phyloP scores from a whole-genome alignment of 2,797 vertebrate species.

The Sardinella longiceps region DNA sequence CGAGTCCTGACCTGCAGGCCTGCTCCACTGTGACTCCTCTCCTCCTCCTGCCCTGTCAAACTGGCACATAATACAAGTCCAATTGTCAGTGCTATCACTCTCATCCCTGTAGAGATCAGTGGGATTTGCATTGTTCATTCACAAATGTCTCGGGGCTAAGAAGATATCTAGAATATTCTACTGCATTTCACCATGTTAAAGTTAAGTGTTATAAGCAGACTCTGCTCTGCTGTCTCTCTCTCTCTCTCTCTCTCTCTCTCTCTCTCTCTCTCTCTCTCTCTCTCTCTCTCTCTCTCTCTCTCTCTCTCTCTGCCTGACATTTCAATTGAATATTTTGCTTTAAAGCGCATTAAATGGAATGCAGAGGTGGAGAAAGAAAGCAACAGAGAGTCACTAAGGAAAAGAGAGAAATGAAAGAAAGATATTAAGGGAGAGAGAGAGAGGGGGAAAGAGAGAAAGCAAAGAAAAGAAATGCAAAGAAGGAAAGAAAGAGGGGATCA shows the following conservation, averaged over 20 bases:
- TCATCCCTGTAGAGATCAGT: conserved; percentile 56
- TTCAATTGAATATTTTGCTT: conserved; percentile 53
- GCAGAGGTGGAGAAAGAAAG: conserved; percentile 13
- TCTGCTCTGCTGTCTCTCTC: neutral
- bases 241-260: conserved; percentile 8
- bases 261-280: neutral
- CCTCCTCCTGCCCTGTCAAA: conserved; percentile 31
- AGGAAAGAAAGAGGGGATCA: conserved; percentile 45
- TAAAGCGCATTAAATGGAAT: conserved; percentile 30
- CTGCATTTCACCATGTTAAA: conserved; percentile 55
- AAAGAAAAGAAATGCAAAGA: conserved; percentile 46
- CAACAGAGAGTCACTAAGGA: neutral
- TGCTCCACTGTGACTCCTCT: conserved; percentile 46
- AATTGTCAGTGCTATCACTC: conserved; percentile 51
- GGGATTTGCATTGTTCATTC: conserved; percentile 50
- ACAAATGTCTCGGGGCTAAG: conserved; percentile 40
- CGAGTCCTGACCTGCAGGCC: conserved; percentile 34
- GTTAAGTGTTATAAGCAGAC: conserved; percentile 43
- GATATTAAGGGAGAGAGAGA: conserved; percentile 26
- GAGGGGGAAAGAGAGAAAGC: conserved; percentile 33
- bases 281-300: conserved; percentile 11
- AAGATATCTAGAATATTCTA: conserved; percentile 31
- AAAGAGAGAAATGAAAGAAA: conserved; percentile 7
- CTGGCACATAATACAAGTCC: conserved; percentile 50
- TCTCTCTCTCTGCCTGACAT: conserved; percentile 29